These are phyloP conservation scores for Volucella inflata DNA, from an alignment of 2,888 invertebrate genomes.

Conservation along the genomic window DNA sequence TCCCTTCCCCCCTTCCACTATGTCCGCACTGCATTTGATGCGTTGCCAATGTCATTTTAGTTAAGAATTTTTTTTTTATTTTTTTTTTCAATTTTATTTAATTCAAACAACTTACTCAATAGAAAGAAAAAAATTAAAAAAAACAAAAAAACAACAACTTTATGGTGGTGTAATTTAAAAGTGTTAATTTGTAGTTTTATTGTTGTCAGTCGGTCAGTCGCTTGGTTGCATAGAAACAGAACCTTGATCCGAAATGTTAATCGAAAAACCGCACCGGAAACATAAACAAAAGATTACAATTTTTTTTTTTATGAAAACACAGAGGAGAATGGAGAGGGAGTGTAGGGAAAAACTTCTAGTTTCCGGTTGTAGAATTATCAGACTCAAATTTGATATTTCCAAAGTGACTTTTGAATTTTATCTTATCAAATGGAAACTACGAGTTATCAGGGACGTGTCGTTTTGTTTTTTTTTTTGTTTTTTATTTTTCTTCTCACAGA, in stretches of 20 bases:
- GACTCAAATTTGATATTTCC: conserved; percentile 9
- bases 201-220: background rate
- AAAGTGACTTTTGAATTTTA: conserved; percentile 38
- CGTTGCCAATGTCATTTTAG: conserved; percentile 68
- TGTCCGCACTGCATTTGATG: conserved; percentile 64
- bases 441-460: background rate
- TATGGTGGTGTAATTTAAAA: conserved; percentile 7
- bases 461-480: too few relatives aligned
- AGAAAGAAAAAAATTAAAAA: conserved; percentile 19
- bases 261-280: conserved; percentile 47
- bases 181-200: conserved; percentile 43
- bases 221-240: too few relatives aligned
- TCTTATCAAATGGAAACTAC: conserved; percentile 51
- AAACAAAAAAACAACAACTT: background rate
- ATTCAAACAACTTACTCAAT: conserved; percentile 43
- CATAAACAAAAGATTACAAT: conserved; percentile 7
- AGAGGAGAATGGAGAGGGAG: too few relatives aligned
- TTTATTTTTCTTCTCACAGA: too few relatives aligned
- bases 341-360: too few relatives aligned
- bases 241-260: conserved; percentile 65
- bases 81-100: conserved; percentile 15
- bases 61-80: conserved; percentile 51
- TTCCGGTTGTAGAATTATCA: too few relatives aligned
- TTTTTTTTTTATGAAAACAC: too few relatives aligned
- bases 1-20: conserved; percentile 10